phyloP scores from a whole-genome alignment of 2,888 invertebrate genomes.

The Tryphoninae sp. region DNA sequence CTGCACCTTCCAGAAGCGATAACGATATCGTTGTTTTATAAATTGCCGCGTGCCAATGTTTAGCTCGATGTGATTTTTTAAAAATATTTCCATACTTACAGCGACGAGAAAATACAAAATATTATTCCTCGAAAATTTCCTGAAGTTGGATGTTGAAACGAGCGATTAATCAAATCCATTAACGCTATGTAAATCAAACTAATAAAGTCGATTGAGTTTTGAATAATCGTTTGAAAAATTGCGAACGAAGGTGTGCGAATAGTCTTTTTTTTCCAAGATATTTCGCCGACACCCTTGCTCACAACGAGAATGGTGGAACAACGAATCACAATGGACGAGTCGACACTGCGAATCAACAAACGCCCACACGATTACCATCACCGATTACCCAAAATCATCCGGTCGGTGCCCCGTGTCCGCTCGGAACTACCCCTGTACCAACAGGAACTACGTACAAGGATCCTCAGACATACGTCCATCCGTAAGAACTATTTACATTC shows the following conservation, averaged over 20 bases:
- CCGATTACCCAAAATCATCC: conserved; percentile 76
- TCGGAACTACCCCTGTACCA: conserved; percentile 74
- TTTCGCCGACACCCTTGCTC: conserved; percentile 82
- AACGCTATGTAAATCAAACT: background rate
- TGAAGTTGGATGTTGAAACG: background rate
- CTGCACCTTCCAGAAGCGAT: conserved; percentile 53
- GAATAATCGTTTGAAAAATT: no score
- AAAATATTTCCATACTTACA: conserved; percentile 46
- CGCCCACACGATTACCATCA: conserved; percentile 72
- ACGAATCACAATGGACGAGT: conserved; percentile 72
- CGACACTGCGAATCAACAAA: conserved; percentile 72
- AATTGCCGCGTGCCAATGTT: conserved; percentile 56
- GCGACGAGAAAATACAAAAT: conserved; percentile 27
- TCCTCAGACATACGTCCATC: conserved; percentile 78
- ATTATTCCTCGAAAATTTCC: conserved; percentile 1
- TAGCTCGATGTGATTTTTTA: conserved; percentile 45
- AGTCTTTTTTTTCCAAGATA: conserved; percentile 76
- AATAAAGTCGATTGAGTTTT: background rate
- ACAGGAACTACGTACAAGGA: conserved; percentile 76
- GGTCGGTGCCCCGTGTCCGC: conserved; percentile 73
- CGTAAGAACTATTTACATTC: conserved; percentile 73
- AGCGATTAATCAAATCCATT: background rate
- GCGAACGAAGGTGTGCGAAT: background rate
- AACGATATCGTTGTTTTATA: conserved; percentile 70
- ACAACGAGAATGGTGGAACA: conserved; percentile 80